phyloP scores from a whole-genome alignment of 2,888 invertebrate genomes.

The Cephus pulcher region DNA sequence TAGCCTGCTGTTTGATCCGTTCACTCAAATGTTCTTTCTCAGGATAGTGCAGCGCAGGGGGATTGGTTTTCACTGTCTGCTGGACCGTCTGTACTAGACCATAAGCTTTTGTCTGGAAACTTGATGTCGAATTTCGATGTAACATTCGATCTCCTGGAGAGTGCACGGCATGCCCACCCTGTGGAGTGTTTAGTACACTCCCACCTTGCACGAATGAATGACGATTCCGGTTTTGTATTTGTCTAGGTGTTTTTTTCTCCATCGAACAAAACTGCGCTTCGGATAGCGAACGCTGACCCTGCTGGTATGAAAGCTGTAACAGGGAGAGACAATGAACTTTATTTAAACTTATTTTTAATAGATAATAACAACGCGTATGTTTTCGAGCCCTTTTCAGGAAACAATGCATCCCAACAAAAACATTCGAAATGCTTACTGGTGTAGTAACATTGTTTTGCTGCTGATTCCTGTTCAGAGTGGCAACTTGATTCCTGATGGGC shows the following conservation, averaged over 20 bases:
- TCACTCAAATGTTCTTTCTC: conserved; percentile 55
- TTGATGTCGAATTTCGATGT: conserved; percentile 31
- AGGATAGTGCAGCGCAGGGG: conserved; percentile 28
- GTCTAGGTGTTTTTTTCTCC: conserved; percentile 23
- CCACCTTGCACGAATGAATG: conserved; percentile 6
- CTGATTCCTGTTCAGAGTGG: conserved; percentile 43
- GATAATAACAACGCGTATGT: not conserved
- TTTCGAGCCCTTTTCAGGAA: not conserved
- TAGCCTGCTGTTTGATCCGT: conserved; percentile 51
- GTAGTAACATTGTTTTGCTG: conserved; percentile 42
- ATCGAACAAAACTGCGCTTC: conserved; percentile 7
- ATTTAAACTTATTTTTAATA: not conserved
- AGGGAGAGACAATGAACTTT: not conserved
- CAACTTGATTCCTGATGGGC: conserved; percentile 37
- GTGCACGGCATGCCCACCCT: conserved; percentile 7
- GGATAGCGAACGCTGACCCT: conserved; percentile 9
- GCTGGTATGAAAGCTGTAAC: conserved; percentile 6
- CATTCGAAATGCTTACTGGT: conserved; percentile 37
- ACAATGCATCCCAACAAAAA: not conserved
- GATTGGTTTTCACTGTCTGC: conserved; percentile 31
- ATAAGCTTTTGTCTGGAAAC: not conserved
- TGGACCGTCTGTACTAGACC: not conserved
- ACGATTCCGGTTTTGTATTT: conserved; percentile 38
- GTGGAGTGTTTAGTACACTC: not conserved
- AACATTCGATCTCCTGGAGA: conserved; percentile 33